phyloP scores from a whole-genome alignment of 2,888 invertebrate species.

The Hyles lineata region DNA sequence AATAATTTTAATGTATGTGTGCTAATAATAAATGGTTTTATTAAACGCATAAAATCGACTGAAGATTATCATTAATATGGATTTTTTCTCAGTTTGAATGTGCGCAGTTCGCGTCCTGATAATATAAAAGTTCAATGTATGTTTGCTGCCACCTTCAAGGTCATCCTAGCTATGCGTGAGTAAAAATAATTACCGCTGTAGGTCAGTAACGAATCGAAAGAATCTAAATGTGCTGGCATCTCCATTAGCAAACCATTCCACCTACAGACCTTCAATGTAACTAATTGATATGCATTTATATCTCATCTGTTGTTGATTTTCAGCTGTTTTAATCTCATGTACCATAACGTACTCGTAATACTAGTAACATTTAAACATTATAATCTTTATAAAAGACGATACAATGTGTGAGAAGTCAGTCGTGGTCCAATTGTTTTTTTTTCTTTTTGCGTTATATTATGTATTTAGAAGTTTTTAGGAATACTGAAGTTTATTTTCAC shows the following conservation, averaged over 20 bases:
- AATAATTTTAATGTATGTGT: neutral
- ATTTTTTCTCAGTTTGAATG: neutral
- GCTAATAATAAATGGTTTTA: neutral
- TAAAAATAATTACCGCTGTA: constrained; percentile 23
- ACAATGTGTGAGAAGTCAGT: no score
- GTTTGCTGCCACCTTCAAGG: neutral
- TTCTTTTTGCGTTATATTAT: no score
- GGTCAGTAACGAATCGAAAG: constrained; percentile 18
- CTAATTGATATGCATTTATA: neutral
- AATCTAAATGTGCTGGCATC: constrained; percentile 10
- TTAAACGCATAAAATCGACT: neutral
- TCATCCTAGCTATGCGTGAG: constrained; percentile 4
- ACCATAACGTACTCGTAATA: no score
- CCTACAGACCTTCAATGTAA: constrained; percentile 11
- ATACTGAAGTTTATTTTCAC: no score
- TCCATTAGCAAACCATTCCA: constrained; percentile 2
- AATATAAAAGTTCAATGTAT: constrained; percentile 6
- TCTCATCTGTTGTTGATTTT: neutral
- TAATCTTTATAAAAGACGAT: no score
- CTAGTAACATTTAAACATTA: no score
- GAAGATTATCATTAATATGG: neutral
- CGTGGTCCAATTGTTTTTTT: no score
- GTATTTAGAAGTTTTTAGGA: no score
- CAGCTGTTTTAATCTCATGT: neutral
- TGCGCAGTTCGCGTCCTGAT: neutral